Conservation (phyloP, 2,797 vertebrate species). For the Tapirus indicus region DNA sequence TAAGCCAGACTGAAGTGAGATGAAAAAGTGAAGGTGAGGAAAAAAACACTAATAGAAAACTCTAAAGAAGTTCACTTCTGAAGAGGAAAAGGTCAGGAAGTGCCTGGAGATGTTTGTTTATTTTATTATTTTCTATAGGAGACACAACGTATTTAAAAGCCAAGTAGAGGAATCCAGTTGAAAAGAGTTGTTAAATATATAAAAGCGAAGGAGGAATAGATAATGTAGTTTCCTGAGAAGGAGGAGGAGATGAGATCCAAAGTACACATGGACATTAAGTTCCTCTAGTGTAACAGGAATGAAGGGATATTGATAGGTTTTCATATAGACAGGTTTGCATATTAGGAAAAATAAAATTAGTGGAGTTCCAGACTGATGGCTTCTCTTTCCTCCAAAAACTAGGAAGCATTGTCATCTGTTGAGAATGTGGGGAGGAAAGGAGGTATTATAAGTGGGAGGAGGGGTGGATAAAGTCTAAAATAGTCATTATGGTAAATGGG, state of each 20-base stretch:
- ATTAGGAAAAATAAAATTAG: not conserved
- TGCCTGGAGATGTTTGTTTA: not conserved
- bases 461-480: not conserved
- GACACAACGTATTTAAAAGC: not conserved
- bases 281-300: not conserved
- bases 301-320: not conserved
- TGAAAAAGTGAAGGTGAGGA: not conserved
- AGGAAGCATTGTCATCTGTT: not conserved
- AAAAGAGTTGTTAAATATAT: not conserved
- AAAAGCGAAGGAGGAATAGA: not conserved
- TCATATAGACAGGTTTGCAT: not conserved
- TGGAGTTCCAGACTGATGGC: not conserved
- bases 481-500: constrained; percentile 3
- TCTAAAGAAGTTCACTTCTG: not conserved
- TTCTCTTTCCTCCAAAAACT: not conserved
- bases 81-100: not conserved
- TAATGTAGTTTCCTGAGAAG: not conserved
- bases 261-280: not conserved
- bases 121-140: not conserved
- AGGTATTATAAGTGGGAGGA: not conserved
- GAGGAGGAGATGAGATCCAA: not conserved
- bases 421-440: not conserved
- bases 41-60: not conserved
- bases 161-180: not conserved
- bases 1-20: not conserved